Base-by-base conservation (phyloP, 2,888 invertebrate genomes). In the Melipona beecheii region DNA sequence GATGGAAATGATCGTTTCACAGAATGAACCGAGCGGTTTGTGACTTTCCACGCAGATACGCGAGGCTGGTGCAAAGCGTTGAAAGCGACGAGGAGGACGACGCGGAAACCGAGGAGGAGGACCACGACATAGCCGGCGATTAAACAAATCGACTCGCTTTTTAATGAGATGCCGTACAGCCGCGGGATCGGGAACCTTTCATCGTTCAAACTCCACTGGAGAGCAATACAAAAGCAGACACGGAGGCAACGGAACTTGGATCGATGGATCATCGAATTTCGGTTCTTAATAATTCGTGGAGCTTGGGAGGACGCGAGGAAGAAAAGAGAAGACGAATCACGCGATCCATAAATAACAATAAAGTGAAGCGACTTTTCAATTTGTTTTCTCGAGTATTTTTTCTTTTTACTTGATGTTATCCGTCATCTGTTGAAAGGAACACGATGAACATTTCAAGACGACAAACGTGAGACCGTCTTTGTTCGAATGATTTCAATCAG, bases 11-110 rank as follows among this genome's bases (percentile, higher is more conserved):
- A 17, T n/a, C 56, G 6, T n/a, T 9, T 43, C 36, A 24, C 19
- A 21, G 24, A n/a, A 17, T 70, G 31, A 78, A 78, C 52, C 71
- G 65, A 56, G 36, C 36, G 31, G 49, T 73, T 73, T 60, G 36
- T 81, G n/a, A 52, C 83, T 69, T 62, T n/a, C 19, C 73, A 80
- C 58, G 2, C 85, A 94, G 94, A 86, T 93, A 94, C 88, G 93
- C 93, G 78, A 92, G 91, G 90, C 89, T 94, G 86, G 90, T 93
- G 85, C 93, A 93, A 85, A 92, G 90, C 78, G 87, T 92, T 83
- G 92, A 91, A 86, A 90, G 87, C 81, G 92, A 92, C 64, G 91
- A 89, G 15, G 80, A 78, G 58, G 82, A 77, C n/a, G 83, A 83
- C 36, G 81, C 81, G 52, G 91, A 86, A 56, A 84, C 81, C 69